Evolutionary conservation across 2,113 vertebrate genomes (phyloP).

Genomic region (Salvelinus alpinus): DNA sequence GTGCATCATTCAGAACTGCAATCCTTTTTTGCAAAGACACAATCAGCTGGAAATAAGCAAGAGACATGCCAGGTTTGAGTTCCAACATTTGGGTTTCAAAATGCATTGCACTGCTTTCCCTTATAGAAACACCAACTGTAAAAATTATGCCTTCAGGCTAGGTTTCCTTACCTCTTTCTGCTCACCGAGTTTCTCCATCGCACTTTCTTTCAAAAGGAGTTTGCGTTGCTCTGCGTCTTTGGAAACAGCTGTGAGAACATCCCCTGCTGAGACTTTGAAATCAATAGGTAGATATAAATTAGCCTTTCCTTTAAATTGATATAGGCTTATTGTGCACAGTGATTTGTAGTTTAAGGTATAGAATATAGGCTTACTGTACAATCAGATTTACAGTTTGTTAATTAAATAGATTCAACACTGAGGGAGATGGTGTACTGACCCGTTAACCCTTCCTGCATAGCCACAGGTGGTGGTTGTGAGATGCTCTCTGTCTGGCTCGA

Average conservation of each 20-base stretch:
- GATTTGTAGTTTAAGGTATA: background rate
- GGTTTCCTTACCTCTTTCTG: slow-evolving; percentile 78
- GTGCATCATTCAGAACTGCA: slow-evolving; percentile 69
- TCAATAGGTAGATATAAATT: background rate
- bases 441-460: slow-evolving; percentile 17
- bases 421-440: slow-evolving; percentile 16
- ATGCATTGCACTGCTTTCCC: background rate
- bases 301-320: background rate
- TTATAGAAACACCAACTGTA: background rate
- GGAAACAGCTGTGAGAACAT: background rate
- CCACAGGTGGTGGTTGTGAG: background rate
- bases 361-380: too few species aligned
- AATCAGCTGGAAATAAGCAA: slow-evolving; percentile 69
- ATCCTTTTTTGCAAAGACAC: slow-evolving; percentile 77
- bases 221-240: slow-evolving; percentile 45
- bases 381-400: background rate
- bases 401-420: background rate
- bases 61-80: background rate
- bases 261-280: background rate
- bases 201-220: slow-evolving; percentile 60
- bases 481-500: slow-evolving; percentile 47
- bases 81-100: background rate
- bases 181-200: slow-evolving; percentile 71
- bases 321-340: too few species aligned
- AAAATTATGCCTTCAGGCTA: background rate